Conservation (phyloP, 2,888 invertebrate genomes). For the Micropterix aruncella region DNA sequence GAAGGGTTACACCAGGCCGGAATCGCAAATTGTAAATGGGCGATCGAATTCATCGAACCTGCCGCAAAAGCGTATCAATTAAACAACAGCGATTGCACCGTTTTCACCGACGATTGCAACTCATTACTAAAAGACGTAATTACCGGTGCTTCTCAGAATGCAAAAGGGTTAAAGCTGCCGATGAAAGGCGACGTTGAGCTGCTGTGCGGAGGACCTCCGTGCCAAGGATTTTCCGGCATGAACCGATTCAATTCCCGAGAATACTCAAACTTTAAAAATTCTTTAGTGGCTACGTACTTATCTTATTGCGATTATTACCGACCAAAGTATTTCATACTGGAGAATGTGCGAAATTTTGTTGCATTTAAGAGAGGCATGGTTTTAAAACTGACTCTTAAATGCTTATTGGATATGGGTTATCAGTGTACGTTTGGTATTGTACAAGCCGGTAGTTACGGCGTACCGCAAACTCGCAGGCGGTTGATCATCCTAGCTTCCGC, state of each 20-base stretch:
- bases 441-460: slow-evolving; percentile 76
- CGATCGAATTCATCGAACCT: slow-evolving; percentile 62
- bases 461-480: slow-evolving; percentile 68
- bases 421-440: slow-evolving; percentile 78
- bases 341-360: slow-evolving; percentile 79
- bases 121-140: slow-evolving; percentile 51
- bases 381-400: slow-evolving; percentile 60
- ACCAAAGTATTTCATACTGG: slow-evolving; percentile 69
- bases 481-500: slow-evolving; percentile 71
- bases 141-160: slow-evolving; percentile 37
- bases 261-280: slow-evolving; percentile 77
- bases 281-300: slow-evolving; percentile 65
- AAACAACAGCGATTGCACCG: slow-evolving; percentile 58
- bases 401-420: slow-evolving; percentile 71
- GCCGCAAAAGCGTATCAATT: slow-evolving; percentile 68
- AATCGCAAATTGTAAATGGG: slow-evolving; percentile 60
- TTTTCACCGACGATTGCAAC: slow-evolving; percentile 77
- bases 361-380: slow-evolving; percentile 72
- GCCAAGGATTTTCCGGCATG: slow-evolving; percentile 85
- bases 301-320: slow-evolving; percentile 79
- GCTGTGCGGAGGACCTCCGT: slow-evolving; percentile 76
- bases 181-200: slow-evolving; percentile 69
- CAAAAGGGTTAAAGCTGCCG: slow-evolving; percentile 44
- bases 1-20: slow-evolving; percentile 59
- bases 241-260: slow-evolving; percentile 75